These are phyloP conservation scores for Amblyopsis hoosieri DNA, from an alignment of 2,797 vertebrate species.

Conservation along the genomic window DNA sequence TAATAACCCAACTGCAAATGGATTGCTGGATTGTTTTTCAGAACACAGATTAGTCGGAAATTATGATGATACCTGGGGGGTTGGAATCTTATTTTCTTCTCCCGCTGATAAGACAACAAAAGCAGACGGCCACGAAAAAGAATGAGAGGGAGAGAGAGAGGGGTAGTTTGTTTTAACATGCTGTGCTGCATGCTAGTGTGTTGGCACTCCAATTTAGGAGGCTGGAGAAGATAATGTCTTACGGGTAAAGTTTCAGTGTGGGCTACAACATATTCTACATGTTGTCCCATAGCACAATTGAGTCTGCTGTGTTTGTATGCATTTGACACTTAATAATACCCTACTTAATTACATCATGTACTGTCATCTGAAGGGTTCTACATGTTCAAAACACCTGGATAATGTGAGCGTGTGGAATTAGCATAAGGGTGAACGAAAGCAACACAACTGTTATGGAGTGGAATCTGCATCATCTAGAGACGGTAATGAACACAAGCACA, in stretches of 20 bases:
- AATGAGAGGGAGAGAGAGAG: conserved; percentile 1
- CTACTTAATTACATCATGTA: conserved; percentile 40
- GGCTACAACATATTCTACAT: conserved; percentile 32
- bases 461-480: conserved; percentile 1
- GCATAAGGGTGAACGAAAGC: not conserved
- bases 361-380: conserved; percentile 22
- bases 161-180: conserved; percentile 57
- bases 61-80: conserved; percentile 72
- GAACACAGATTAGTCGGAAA: conserved; percentile 69
- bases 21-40: conserved; percentile 56
- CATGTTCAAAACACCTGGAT: conserved; percentile 24
- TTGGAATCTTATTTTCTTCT: conserved; percentile 70
- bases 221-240: conserved; percentile 50
- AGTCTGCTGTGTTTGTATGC: conserved; percentile 21
- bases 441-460: not conserved
- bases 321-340: conserved; percentile 32
- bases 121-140: conserved; percentile 32
- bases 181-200: conserved; percentile 48
- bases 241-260: conserved; percentile 44
- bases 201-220: conserved; percentile 52
- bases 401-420: not conserved
- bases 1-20: conserved; percentile 63
- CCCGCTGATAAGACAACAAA: conserved; percentile 71
- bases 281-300: conserved; percentile 25
- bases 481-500: conserved; percentile 23